Evolutionary conservation across 2,113 vertebrate genomes (phyloP).

Genomic region (Microtus ochrogaster): DNA sequence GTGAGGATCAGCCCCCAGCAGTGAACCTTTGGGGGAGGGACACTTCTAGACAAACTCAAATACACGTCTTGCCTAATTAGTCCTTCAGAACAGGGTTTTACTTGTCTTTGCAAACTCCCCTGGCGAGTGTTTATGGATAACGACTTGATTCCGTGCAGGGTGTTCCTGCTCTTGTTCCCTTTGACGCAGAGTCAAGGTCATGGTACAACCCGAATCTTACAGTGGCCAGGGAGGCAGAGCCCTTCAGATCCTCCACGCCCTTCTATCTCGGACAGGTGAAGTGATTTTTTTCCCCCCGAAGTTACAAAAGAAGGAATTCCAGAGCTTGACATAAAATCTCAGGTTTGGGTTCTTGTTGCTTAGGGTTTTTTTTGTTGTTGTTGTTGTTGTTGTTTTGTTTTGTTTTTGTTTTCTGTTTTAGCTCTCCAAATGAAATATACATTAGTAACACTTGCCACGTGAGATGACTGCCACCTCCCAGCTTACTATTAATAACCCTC

Average conservation of each 20-base stretch:
- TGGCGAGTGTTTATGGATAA: not conserved
- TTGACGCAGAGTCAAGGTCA: slow-evolving; percentile 12
- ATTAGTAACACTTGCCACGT: not conserved
- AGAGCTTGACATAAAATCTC: not conserved
- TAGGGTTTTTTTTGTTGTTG: not conserved
- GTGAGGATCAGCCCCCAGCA: not conserved
- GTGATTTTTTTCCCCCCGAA: not conserved
- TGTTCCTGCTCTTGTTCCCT: not conserved
- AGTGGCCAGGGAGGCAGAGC: not conserved
- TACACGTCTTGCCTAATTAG: not conserved
- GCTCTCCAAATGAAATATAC: not conserved
- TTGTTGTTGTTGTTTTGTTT: too few species aligned
- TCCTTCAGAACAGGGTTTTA: not conserved
- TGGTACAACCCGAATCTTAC: not conserved
- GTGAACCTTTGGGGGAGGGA: not conserved
- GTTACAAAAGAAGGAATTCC: not conserved
- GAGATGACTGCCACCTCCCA: not conserved
- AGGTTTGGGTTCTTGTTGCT: not conserved
- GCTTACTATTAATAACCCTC: not conserved
- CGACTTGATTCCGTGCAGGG: not conserved
- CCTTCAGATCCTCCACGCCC: not conserved
- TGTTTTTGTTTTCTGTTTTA: not conserved
- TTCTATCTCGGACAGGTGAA: not conserved
- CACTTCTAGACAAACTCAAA: not conserved
- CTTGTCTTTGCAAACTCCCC: not conserved